Conservation (phyloP, 37 sponge, comb jelly and placozoan genomes). For the Corticium candelabrum region DNA sequence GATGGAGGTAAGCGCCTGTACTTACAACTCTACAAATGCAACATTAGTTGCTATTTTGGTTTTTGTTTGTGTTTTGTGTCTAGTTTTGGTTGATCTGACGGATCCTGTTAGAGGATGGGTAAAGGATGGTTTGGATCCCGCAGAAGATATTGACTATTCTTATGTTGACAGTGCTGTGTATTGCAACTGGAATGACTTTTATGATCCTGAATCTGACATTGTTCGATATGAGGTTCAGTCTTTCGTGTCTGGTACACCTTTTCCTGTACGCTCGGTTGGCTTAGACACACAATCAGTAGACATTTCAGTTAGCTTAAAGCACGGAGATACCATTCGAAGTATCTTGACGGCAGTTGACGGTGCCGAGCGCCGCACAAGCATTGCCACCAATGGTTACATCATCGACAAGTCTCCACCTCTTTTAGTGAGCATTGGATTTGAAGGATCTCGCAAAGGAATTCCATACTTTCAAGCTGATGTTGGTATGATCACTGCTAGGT, state of each 20-base stretch:
- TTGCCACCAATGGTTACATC: not conserved
- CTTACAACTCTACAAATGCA: too few species aligned
- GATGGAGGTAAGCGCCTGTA: slow-evolving; percentile 59
- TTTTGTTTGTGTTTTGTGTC: not conserved
- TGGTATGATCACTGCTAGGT: not conserved
- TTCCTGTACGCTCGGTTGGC: not conserved
- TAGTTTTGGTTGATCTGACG: slow-evolving; percentile 49
- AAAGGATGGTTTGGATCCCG: not conserved
- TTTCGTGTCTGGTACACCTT: not conserved
- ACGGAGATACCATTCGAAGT: not conserved
- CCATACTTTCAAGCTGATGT: not conserved
- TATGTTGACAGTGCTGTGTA: slow-evolving; percentile 27
- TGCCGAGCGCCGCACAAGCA: not conserved
- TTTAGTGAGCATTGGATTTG: not conserved
- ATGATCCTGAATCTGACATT: slow-evolving; percentile 40
- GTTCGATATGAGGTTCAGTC: slow-evolving; percentile 7
- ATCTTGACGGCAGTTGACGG: not conserved
- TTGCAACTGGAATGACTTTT: slow-evolving; percentile 33
- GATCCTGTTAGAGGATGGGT: not conserved
- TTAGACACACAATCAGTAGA: not conserved
- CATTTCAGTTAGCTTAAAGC: not conserved
- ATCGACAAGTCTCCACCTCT: not conserved
- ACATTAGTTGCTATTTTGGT: not conserved
- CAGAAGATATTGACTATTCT: slow-evolving; percentile 21
- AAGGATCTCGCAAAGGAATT: not conserved